These are phyloP conservation scores for Cephonodes hylas DNA, from an alignment of 2,888 invertebrate species.

Conservation along the genomic window DNA sequence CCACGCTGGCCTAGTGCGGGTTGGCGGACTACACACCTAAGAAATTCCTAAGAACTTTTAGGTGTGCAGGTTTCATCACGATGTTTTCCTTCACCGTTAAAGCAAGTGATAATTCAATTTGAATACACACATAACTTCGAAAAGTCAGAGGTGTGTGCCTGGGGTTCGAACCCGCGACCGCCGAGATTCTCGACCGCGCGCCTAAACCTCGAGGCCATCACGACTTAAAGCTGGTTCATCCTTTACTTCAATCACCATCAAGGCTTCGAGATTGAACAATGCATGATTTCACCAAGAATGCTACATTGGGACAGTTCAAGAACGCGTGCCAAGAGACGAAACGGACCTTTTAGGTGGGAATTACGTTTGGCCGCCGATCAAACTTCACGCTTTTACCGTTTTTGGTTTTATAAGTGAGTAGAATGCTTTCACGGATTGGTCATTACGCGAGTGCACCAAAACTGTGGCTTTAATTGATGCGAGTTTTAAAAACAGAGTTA, in stretches of 20 bases:
- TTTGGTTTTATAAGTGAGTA: slow-evolving; percentile 38
- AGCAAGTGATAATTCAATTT: no score
- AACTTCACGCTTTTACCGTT: slow-evolving; percentile 49
- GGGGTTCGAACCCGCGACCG: no score
- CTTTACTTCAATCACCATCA: neutral
- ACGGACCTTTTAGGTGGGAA: slow-evolving; percentile 55
- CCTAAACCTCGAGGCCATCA: no score
- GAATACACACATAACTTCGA: no score
- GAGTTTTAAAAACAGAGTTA: neutral
- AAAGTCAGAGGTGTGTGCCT: no score
- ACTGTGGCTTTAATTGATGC: slow-evolving; percentile 5
- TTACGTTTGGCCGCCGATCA: slow-evolving; percentile 66
- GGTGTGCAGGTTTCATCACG: no score
- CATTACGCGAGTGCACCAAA: neutral
- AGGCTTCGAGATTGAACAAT: neutral
- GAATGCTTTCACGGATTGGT: slow-evolving; percentile 9
- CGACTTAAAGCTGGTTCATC: no score
- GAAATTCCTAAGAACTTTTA: no score
- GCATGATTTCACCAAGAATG: neutral
- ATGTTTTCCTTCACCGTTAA: no score
- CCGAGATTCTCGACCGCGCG: no score
- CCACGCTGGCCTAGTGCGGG: no score
- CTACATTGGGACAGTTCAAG: slow-evolving; percentile 49
- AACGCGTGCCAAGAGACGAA: slow-evolving; percentile 66
- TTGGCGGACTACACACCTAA: no score